phyloP scores from a whole-genome alignment of 2,113 vertebrate genomes.

The Microtus pennsylvanicus region DNA sequence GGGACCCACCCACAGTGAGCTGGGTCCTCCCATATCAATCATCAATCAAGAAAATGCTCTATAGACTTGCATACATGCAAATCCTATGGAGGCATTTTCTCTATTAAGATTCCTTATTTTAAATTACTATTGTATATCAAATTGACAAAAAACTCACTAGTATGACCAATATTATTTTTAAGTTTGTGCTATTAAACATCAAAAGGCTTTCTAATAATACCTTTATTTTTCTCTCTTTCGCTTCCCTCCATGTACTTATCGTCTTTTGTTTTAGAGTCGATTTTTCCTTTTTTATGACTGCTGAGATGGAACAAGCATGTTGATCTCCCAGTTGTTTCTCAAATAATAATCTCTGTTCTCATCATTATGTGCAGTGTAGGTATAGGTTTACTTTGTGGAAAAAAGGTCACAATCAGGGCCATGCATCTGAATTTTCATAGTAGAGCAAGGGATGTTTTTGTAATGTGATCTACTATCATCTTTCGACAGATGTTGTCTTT shows the following conservation, averaged over 20 bases:
- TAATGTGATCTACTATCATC: not conserved
- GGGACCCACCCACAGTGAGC: not conserved
- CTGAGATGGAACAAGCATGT: not conserved
- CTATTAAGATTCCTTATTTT: not conserved
- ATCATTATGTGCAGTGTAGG: not conserved
- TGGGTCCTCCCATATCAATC: not conserved
- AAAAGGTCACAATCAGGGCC: conserved; percentile 32
- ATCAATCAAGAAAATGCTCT: not conserved
- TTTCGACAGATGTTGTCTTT: conserved; percentile 25
- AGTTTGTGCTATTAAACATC: conserved; percentile 6
- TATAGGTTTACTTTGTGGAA: not conserved
- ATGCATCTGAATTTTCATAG: conserved; percentile 43
- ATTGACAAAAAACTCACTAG: not conserved
- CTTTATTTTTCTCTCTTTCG: not conserved
- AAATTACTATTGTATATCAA: not conserved
- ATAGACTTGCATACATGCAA: not conserved
- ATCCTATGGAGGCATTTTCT: not conserved
- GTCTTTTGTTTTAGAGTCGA: conserved; percentile 39
- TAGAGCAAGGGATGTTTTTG: conserved; percentile 23
- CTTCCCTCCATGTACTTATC: not conserved
- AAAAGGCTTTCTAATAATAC: conserved; percentile 6
- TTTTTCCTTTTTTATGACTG: not conserved
- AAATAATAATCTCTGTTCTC: conserved; percentile 38
- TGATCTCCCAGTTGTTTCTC: not conserved
- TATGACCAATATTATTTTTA: not conserved